phyloP scores from a whole-genome alignment of 2,888 invertebrate species.

The Odontocerum albicorne region DNA sequence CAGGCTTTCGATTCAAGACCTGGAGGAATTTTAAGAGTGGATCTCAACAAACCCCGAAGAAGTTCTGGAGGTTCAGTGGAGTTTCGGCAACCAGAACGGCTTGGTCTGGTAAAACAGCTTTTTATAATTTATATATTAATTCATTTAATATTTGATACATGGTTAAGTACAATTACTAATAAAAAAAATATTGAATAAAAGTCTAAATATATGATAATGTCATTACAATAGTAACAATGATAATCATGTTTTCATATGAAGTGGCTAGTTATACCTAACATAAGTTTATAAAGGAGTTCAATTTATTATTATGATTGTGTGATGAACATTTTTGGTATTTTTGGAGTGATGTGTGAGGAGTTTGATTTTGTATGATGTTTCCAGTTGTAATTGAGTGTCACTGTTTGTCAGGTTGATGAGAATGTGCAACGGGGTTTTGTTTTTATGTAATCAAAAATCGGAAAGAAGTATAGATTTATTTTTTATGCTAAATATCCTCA shows the following conservation, averaged over 20 bases:
- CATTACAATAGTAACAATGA: neutral
- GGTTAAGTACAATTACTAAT: neutral
- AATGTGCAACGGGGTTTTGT: no score
- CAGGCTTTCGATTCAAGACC: conserved; percentile 20
- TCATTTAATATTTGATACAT: neutral
- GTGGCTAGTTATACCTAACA: no score
- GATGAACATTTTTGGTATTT: no score
- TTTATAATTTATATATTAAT: neutral
- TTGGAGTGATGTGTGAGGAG: no score
- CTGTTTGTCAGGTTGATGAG: no score
- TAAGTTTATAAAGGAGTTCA: no score
- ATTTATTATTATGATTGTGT: no score
- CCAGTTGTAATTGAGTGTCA: no score
- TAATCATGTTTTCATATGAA: neutral
- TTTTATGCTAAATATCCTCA: no score
- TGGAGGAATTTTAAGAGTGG: conserved; percentile 50
- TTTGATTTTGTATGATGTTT: no score
- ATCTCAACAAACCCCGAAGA: conserved; percentile 50
- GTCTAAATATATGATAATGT: neutral
- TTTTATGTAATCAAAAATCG: no score
- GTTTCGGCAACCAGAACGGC: conserved; percentile 44
- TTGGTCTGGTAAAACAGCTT: conserved; percentile 24
- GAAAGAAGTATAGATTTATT: no score
- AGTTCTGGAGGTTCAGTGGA: conserved; percentile 55
- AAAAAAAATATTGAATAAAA: neutral